These are phyloP conservation scores for Zhengitettix transpicula DNA, from an alignment of 2,888 invertebrate species.

Conservation along the genomic window DNA sequence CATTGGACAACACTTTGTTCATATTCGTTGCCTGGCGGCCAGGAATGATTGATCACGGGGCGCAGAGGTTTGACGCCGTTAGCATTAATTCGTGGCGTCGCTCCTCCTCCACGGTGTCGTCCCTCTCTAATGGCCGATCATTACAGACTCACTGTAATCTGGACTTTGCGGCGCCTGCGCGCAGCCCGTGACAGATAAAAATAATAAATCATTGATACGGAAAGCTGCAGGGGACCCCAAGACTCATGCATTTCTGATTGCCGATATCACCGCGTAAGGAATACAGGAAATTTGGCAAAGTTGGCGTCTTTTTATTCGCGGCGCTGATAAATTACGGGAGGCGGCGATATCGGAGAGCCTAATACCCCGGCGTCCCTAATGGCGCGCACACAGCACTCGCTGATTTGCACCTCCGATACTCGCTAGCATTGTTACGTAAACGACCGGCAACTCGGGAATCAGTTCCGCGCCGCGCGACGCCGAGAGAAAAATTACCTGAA, in stretches of 20 bases:
- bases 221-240: neutral
- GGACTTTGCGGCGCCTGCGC: neutral
- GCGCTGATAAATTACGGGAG: conserved; percentile 8
- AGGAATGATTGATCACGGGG: too few relatives aligned
- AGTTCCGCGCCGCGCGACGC: conserved; percentile 8
- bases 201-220: conserved; percentile 14
- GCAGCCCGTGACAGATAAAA: conserved; percentile 12
- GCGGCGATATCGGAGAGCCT: neutral
- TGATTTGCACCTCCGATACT: conserved; percentile 9
- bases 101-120: too few relatives aligned
- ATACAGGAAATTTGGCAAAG: conserved; percentile 13
- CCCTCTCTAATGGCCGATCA: conserved; percentile 9
- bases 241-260: conserved; percentile 3
- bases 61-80: too few relatives aligned
- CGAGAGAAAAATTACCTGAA: conserved; percentile 12
- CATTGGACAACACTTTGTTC: too few relatives aligned
- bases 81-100: too few relatives aligned
- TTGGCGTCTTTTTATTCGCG: conserved; percentile 9
- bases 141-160: conserved; percentile 6
- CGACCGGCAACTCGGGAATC: conserved; percentile 12
- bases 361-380: conserved; percentile 5
- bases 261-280: conserved; percentile 5
- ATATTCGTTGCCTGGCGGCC: too few relatives aligned
- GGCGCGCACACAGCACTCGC: conserved; percentile 9
- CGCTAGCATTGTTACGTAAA: conserved; percentile 12